phyloP scores from a whole-genome alignment of 2,113 vertebrate genomes.

The Alces alces region DNA sequence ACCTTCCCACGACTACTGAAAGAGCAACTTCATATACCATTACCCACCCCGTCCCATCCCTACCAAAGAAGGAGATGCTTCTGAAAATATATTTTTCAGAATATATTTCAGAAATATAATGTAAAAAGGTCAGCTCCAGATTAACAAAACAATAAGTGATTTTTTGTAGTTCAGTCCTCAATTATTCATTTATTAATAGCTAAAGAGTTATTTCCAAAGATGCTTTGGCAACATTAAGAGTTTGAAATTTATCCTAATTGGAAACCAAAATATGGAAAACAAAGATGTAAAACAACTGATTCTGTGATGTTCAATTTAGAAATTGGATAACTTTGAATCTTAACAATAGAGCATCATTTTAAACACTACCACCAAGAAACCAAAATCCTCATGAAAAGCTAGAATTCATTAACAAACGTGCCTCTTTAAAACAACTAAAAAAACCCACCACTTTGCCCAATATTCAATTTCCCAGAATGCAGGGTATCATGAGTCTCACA shows the following conservation, averaged over 20 bases:
- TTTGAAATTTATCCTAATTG: not conserved
- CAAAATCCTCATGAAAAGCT: constrained; percentile 16
- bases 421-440: not conserved
- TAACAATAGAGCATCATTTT: not conserved
- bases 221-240: not conserved
- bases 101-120: not conserved
- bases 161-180: not conserved
- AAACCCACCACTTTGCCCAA: not conserved
- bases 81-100: not conserved
- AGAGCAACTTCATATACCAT: not conserved
- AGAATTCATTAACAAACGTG: constrained; percentile 19
- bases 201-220: constrained; percentile 10
- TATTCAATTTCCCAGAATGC: not conserved
- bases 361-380: not conserved
- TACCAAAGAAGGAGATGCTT: not conserved
- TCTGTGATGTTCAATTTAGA: not conserved
- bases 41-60: not conserved
- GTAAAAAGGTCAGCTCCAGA: not conserved
- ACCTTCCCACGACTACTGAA: not conserved
- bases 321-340: not conserved
- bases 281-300: constrained; percentile 6
- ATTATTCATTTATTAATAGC: not conserved
- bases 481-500: not conserved
- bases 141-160: not conserved
- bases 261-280: not conserved